These are phyloP conservation scores for Oeneis ivallda DNA, from an alignment of 2,888 invertebrate species.

Conservation along the genomic window DNA sequence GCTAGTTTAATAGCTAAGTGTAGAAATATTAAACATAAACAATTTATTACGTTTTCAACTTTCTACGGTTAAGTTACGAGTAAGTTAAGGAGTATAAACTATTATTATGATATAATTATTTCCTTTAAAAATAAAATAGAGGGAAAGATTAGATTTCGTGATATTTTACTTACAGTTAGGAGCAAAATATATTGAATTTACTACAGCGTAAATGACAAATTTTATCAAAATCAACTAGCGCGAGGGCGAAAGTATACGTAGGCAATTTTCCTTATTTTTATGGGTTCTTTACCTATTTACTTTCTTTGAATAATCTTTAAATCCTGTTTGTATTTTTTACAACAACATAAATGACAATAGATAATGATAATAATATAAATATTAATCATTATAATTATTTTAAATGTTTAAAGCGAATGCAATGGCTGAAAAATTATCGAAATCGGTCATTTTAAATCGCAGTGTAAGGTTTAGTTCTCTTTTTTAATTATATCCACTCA, in stretches of 20 bases:
- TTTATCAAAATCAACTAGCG: not conserved
- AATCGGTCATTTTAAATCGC: too few relatives aligned
- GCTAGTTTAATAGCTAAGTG: too few relatives aligned
- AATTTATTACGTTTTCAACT: too few relatives aligned
- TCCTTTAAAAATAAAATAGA: not conserved
- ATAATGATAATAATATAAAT: too few relatives aligned
- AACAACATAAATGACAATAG: too few relatives aligned
- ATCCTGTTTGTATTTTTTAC: not conserved
- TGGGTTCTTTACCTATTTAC: not conserved
- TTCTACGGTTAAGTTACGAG: not conserved
- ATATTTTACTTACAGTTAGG: not conserved
- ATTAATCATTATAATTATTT: too few relatives aligned
- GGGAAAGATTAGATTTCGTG: conserved; percentile 1
- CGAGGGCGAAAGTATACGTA: not conserved
- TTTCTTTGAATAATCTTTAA: not conserved
- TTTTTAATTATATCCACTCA: too few relatives aligned
- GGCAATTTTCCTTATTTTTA: conserved; percentile 2
- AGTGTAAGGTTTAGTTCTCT: too few relatives aligned
- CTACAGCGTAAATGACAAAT: conserved; percentile 10
- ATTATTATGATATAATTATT: not conserved
- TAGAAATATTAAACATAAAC: too few relatives aligned
- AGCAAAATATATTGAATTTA: conserved; percentile 4
- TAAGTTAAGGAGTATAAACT: too few relatives aligned
- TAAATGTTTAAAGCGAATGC: too few relatives aligned
- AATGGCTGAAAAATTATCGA: too few relatives aligned